phyloP scores from a whole-genome alignment of 2,797 vertebrate genomes.

The Nothura maculosa region DNA sequence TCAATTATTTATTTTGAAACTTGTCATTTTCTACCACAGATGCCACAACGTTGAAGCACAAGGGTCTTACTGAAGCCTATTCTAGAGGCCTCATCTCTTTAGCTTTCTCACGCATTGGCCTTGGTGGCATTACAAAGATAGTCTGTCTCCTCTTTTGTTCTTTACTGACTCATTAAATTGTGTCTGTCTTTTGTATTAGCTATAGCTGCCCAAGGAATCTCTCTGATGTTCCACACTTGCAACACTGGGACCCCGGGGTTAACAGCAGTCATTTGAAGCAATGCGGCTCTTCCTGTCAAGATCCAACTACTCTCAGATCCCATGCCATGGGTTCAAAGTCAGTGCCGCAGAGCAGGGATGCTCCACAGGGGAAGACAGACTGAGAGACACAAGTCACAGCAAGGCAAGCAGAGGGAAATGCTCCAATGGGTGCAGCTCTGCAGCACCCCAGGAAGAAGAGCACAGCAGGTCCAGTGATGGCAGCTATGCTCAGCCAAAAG shows the following conservation, averaged over 20 bases:
- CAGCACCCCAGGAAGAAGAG: too few relatives aligned
- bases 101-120: background rate
- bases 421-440: too few relatives aligned
- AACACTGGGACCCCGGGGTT: background rate
- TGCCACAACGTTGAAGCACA: background rate
- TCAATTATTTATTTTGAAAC: background rate
- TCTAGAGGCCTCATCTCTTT: background rate
- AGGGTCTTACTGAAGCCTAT: background rate
- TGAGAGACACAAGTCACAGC: too few relatives aligned
- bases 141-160: background rate
- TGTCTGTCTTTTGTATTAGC: background rate
- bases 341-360: too few relatives aligned
- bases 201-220: background rate
- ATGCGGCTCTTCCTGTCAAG: background rate
- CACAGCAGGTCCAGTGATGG: too few relatives aligned
- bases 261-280: background rate
- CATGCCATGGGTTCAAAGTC: too few relatives aligned
- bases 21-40: background rate
- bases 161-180: background rate
- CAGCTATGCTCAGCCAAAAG: too few relatives aligned
- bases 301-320: too few relatives aligned
- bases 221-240: background rate
- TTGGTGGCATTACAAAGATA: background rate
- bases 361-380: too few relatives aligned
- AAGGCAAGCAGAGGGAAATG: too few relatives aligned